Evolutionary conservation across 2,888 invertebrate species (phyloP).

Genomic region (Epiblema foenella): DNA sequence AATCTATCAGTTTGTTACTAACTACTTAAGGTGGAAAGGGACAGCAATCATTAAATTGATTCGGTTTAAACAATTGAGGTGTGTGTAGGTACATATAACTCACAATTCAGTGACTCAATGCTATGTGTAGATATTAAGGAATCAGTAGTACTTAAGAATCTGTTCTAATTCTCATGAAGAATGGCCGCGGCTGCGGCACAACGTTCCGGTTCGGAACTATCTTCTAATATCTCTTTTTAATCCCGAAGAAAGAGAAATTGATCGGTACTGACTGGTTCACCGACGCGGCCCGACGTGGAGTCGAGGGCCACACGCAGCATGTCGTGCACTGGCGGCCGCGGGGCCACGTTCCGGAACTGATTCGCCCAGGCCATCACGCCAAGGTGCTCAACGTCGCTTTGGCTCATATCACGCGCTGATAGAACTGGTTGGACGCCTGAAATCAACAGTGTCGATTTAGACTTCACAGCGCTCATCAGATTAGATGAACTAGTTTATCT

Average conservation of each 20-base stretch:
- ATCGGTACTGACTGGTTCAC: slow-evolving; percentile 88
- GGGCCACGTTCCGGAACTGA: slow-evolving; percentile 94
- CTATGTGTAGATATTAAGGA: not conserved
- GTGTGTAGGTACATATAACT: not conserved
- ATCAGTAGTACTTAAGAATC: not conserved
- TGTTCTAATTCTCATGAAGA: not conserved
- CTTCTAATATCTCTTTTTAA: not conserved
- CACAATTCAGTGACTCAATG: not conserved
- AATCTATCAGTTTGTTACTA: too few relatives aligned
- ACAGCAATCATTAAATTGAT: too few relatives aligned
- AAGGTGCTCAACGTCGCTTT: slow-evolving; percentile 97
- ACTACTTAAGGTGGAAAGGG: too few relatives aligned
- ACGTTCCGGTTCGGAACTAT: not conserved
- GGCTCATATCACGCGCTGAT: slow-evolving; percentile 97
- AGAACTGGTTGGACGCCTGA: slow-evolving; percentile 94
- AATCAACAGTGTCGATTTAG: slow-evolving; percentile 39
- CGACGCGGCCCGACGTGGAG: slow-evolving; percentile 93
- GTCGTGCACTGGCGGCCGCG: slow-evolving; percentile 92
- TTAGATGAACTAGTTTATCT: too few relatives aligned
- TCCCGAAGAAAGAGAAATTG: not conserved
- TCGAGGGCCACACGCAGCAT: slow-evolving; percentile 92
- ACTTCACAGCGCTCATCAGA: not conserved
- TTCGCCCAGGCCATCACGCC: slow-evolving; percentile 99
- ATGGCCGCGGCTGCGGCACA: not conserved
- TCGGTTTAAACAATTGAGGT: too few relatives aligned